Evolutionary conservation across 2,797 vertebrate species (phyloP).

Genomic region (Eulemur albifrons): DNA sequence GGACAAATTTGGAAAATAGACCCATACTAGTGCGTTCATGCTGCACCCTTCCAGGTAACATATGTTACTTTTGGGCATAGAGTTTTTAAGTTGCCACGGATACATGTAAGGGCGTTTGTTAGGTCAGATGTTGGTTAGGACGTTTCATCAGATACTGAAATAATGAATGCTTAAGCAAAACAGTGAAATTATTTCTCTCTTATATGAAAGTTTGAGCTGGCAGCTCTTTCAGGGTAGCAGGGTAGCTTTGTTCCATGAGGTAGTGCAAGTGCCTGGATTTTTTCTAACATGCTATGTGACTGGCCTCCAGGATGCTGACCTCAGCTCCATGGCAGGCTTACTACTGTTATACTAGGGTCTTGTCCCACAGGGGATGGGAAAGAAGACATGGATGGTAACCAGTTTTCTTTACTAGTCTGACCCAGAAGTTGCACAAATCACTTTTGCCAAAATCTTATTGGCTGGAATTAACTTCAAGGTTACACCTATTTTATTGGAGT

Average conservation of each 20-base stretch:
- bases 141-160: not conserved
- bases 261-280: not conserved
- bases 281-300: not conserved
- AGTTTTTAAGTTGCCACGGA: not conserved
- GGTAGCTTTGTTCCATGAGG: not conserved
- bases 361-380: not conserved
- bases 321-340: not conserved
- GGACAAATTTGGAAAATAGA: not conserved
- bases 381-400: not conserved
- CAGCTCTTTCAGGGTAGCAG: not conserved
- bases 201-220: not conserved
- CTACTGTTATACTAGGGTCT: not conserved
- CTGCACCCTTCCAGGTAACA: not conserved
- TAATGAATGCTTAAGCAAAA: not conserved
- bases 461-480: not conserved
- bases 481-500: not conserved
- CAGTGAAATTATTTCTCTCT: not conserved
- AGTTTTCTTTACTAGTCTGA: not conserved
- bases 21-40: not conserved
- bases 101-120: not conserved
- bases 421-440: not conserved
- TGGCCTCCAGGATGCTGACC: not conserved
- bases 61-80: not conserved
- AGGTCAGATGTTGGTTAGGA: not conserved
- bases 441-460: slow-evolving; percentile 9